phyloP scores from a whole-genome alignment of 2,888 invertebrate genomes.

The Pachycephus smyrnensis region DNA sequence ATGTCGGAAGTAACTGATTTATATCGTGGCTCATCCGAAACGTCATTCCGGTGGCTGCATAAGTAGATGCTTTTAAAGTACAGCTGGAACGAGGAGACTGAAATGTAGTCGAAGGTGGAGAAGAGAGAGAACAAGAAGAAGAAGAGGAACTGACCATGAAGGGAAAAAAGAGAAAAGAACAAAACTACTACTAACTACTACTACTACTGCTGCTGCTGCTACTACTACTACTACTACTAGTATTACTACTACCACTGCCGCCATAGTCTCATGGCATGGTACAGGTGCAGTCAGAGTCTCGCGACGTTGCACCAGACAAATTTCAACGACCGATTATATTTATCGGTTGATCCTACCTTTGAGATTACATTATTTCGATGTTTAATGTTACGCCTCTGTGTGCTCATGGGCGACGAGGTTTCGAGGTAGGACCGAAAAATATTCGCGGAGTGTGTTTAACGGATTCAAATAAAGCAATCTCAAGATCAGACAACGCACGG shows the following conservation, averaged over 20 bases:
- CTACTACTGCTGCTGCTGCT: too few relatives aligned
- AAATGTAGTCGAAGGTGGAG: background rate
- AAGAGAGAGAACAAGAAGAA: background rate
- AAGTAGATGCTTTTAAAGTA: conserved; percentile 12
- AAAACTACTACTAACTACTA: background rate
- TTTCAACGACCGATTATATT: conserved; percentile 52
- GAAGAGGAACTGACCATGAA: background rate
- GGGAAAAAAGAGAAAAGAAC: background rate
- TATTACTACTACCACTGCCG: background rate
- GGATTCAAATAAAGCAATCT: conserved; percentile 58
- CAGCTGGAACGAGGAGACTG: conserved; percentile 5
- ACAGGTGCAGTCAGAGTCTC: conserved; percentile 15
- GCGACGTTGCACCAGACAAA: conserved; percentile 41
- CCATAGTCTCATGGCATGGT: background rate
- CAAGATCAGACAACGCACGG: conserved; percentile 50
- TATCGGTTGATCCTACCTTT: conserved; percentile 50
- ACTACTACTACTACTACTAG: background rate
- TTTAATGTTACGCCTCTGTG: conserved; percentile 45
- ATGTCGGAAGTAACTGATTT: conserved; percentile 27
- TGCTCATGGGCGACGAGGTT: conserved; percentile 16
- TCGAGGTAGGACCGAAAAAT: conserved; percentile 21
- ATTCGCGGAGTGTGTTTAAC: conserved; percentile 46
- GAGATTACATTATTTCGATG: conserved; percentile 56
- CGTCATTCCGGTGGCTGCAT: conserved; percentile 10
- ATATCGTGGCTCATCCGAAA: conserved; percentile 20